A percentile compares a stretch with the other conserved stretches of the same genome.
Conservation (phyloP, 2,113 vertebrate species). For the Chionodraco myersi region DNA sequence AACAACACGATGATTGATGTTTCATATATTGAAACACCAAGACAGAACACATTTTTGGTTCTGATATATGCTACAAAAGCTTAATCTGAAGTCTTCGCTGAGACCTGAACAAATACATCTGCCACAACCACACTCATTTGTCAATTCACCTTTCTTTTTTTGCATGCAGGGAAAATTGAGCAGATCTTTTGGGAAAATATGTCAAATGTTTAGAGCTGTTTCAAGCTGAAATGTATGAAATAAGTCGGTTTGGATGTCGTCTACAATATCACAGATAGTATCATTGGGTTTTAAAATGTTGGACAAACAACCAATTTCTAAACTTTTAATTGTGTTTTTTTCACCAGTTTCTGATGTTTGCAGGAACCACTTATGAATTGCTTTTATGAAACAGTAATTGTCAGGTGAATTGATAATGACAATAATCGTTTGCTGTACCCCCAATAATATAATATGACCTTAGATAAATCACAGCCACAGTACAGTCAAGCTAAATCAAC, state of each 20-base stretch:
- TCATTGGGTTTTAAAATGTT: neutral
- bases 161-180: neutral
- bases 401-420: too few species aligned
- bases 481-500: neutral
- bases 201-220: neutral
- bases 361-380: neutral
- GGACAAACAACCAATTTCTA: too few species aligned
- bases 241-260: neutral
- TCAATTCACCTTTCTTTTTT: neutral
- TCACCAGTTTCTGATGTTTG: too few species aligned
- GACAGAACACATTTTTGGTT: neutral
- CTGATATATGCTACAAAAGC: neutral
- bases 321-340: neutral
- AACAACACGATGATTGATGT: neutral
- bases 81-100: neutral
- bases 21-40: neutral
- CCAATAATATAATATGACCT: neutral
- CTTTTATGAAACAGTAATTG: neutral
- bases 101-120: constrained; percentile 17
- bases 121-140: neutral
- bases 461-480: neutral
- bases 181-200: neutral
- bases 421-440: neutral
- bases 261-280: neutral
- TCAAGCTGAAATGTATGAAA: too few species aligned